Conservation (phyloP, 2,797 vertebrate species). For the Lacerta viridis region DNA sequence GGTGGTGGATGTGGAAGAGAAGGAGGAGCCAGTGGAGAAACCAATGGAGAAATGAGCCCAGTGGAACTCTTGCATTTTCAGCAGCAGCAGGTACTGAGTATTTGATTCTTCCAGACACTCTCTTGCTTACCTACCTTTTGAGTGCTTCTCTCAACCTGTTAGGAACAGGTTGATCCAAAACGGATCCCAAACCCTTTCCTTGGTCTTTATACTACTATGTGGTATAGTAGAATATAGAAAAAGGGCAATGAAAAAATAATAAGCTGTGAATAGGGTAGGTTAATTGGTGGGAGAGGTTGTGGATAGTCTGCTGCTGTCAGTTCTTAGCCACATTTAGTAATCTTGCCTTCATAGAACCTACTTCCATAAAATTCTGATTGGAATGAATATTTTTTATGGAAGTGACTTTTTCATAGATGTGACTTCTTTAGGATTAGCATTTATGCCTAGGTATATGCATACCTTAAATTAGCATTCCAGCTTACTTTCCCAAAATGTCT, state of each 20-base stretch:
- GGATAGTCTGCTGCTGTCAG: neutral
- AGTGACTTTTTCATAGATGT: neutral
- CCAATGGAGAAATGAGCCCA: slow-evolving; percentile 95
- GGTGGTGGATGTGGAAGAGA: slow-evolving; percentile 87
- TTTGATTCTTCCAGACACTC: neutral
- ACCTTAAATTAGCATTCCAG: neutral
- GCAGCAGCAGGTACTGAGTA: slow-evolving; percentile 92
- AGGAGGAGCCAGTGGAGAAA: slow-evolving; percentile 88
- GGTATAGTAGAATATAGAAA: neutral
- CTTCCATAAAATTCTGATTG: neutral
- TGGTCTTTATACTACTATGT: neutral
- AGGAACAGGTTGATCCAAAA: neutral
- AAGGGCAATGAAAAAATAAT: neutral
- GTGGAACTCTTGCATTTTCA: slow-evolving; percentile 97
- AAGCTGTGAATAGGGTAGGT: neutral
- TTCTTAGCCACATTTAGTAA: neutral
- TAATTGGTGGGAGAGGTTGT: neutral
- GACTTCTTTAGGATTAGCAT: neutral
- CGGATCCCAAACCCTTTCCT: neutral
- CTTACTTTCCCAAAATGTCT: neutral
- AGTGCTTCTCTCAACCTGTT: neutral
- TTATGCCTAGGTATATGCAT: neutral
- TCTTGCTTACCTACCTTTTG: neutral
- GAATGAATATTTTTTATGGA: neutral
- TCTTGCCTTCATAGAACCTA: neutral